phyloP scores from a whole-genome alignment of 2,113 vertebrate species.

The Eurystomus gularis region DNA sequence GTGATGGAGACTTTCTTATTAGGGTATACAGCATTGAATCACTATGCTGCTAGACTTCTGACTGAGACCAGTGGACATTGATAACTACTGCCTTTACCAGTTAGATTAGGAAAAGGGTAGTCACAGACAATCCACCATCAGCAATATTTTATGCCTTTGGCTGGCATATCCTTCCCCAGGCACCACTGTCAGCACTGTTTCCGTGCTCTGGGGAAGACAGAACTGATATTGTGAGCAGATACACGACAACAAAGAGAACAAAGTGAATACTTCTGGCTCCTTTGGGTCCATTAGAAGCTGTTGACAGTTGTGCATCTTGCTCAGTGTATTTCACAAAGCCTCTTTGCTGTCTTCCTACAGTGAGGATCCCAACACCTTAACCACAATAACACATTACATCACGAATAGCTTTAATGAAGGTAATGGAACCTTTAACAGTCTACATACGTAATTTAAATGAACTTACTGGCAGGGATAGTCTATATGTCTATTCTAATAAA shows the following conservation, averaged over 20 bases:
- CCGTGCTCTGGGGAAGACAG: neutral
- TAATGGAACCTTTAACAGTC: neutral
- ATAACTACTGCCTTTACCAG: neutral
- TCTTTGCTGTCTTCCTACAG: neutral
- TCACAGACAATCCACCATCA: neutral
- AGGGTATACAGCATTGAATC: neutral
- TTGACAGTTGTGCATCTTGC: neutral
- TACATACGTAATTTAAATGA: neutral
- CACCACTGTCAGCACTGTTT: neutral
- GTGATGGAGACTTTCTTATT: neutral
- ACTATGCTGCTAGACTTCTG: neutral
- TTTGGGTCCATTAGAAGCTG: neutral
- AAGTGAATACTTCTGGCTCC: neutral
- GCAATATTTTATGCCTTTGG: neutral
- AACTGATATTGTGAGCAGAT: neutral
- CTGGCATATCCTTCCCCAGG: neutral
- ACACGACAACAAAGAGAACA: neutral
- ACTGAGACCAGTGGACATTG: neutral
- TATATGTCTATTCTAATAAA: neutral
- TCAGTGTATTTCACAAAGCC: neutral
- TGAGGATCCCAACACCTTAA: neutral
- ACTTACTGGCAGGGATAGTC: neutral
- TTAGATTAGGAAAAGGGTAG: neutral
- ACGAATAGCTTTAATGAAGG: neutral
- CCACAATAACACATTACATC: neutral